Percentiles rank a stretch among this genome's conserved stretches.
Evolutionary conservation across 37 sponge, comb jelly and placozoan species (phyloP).

Genomic region (Petrosia ficiformis): DNA sequence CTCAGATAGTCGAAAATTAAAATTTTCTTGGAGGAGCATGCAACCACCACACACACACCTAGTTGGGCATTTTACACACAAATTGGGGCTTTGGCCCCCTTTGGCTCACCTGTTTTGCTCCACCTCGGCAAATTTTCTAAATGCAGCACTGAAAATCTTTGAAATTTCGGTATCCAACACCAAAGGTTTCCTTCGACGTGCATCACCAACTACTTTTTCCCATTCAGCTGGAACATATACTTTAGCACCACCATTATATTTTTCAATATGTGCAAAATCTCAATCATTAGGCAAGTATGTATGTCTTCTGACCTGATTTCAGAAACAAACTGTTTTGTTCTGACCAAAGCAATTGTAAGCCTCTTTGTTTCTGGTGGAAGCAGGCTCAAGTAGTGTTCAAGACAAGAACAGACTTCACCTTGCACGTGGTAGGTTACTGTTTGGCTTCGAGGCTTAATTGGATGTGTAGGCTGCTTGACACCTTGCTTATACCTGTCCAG

Average conservation of each 20-base stretch:
- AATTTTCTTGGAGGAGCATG: no score
- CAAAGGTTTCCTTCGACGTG: constrained; percentile 6
- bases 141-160: not conserved
- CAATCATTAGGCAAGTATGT: not conserved
- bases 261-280: constrained; percentile 35
- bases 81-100: no score
- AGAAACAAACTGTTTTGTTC: constrained; percentile 39
- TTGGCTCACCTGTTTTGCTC: constrained; percentile 3
- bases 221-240: constrained; percentile 35
- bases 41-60: no score
- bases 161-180: not conserved
- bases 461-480: not conserved
- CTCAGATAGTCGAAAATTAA: no score
- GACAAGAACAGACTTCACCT: no score
- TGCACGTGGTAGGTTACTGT: constrained; percentile 15
- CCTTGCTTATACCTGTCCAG: not conserved
- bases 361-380: not conserved
- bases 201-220: constrained; percentile 16
- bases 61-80: no score
- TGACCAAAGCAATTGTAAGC: constrained; percentile 42
- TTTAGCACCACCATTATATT: constrained; percentile 14
- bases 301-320: constrained; percentile 14
- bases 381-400: no score
- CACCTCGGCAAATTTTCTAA: not conserved
- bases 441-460: not conserved